Conservation (phyloP, 2,113 vertebrate genomes). For the Fulica atra region DNA sequence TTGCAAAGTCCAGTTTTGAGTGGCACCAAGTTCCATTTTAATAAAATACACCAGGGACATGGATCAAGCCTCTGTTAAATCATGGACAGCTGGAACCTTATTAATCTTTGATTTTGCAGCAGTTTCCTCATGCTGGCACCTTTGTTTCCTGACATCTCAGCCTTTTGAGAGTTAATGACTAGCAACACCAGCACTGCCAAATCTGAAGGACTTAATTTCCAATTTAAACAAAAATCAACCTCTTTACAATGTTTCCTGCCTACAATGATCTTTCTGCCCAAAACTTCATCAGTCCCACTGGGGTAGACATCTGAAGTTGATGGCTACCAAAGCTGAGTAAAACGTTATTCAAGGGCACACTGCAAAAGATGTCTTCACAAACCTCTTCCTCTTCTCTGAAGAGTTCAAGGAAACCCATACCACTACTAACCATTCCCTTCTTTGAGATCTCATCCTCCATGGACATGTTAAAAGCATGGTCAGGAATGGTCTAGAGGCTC, state of each 20-base stretch:
- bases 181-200: neutral
- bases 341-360: neutral
- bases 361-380: neutral
- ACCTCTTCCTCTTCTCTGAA: neutral
- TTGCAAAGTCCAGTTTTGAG: neutral
- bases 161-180: neutral
- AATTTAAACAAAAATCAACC: neutral
- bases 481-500: neutral
- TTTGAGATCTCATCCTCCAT: neutral
- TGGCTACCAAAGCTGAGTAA: neutral
- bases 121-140: neutral
- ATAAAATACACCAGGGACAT: neutral
- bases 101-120: conserved; percentile 14
- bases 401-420: neutral
- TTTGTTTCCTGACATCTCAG: neutral
- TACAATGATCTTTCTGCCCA: neutral
- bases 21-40: neutral
- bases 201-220: neutral
- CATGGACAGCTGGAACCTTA: neutral
- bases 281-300: neutral
- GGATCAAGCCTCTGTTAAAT: neutral
- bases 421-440: neutral
- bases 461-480: neutral
- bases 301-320: neutral
- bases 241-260: neutral